These are phyloP conservation scores for Morpho helenor DNA, from an alignment of 2,888 invertebrate genomes.

Conservation along the genomic window DNA sequence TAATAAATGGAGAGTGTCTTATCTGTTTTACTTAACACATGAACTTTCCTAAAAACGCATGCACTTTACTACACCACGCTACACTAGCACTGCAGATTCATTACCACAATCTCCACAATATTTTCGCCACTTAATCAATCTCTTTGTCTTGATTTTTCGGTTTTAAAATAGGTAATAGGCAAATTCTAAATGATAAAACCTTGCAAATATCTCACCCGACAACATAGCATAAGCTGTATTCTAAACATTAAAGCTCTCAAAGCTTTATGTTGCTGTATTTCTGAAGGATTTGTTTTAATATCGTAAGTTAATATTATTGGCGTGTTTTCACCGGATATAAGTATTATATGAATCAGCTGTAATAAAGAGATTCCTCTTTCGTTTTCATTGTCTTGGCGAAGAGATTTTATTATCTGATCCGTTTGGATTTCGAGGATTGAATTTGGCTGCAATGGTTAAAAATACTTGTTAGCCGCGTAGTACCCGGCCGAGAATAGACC, in stretches of 20 bases:
- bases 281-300: slow-evolving; percentile 30
- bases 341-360: slow-evolving; percentile 53
- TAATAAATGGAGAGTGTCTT: too few relatives aligned
- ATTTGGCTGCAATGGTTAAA: slow-evolving; percentile 49
- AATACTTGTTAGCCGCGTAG: too few relatives aligned
- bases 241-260: slow-evolving; percentile 64
- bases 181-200: too few relatives aligned
- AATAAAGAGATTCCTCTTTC: slow-evolving; percentile 53
- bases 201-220: slow-evolving; percentile 44
- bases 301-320: slow-evolving; percentile 50
- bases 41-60: too few relatives aligned
- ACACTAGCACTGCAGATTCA: too few relatives aligned
- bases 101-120: too few relatives aligned
- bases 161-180: too few relatives aligned
- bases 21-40: too few relatives aligned
- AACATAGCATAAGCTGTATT: slow-evolving; percentile 61
- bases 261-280: slow-evolving; percentile 44
- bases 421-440: slow-evolving; percentile 56
- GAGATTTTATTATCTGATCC: slow-evolving; percentile 47
- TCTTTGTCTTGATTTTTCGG: too few relatives aligned
- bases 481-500: too few relatives aligned
- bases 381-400: slow-evolving; percentile 49
- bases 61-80: too few relatives aligned
- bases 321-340: slow-evolving; percentile 47
- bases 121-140: too few relatives aligned